A percentile compares a stretch with the other conserved stretches of the same genome.
These are phyloP conservation scores for Acanthis flammea DNA, from an alignment of 2,797 vertebrate species.

Conservation along the genomic window DNA sequence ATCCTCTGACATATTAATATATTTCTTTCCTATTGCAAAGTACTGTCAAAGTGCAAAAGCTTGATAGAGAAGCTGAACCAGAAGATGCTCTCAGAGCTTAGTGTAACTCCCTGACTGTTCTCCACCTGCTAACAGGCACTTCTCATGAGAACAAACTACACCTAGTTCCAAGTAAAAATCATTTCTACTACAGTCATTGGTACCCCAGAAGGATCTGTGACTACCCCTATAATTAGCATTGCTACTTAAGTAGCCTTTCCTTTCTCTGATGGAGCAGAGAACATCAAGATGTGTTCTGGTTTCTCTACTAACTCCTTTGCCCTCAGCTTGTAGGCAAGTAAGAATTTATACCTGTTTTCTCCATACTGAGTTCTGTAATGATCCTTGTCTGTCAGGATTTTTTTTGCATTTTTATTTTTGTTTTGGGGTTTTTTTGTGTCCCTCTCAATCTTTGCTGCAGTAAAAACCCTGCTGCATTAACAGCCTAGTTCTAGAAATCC, in stretches of 20 bases:
- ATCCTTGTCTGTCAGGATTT: background rate
- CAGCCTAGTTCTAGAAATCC: background rate
- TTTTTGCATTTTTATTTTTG: fast-evolving
- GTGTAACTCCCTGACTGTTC: background rate
- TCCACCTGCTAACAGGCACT: background rate
- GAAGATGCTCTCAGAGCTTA: background rate
- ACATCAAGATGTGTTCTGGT: background rate
- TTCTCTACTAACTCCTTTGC: background rate
- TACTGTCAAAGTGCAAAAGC: background rate
- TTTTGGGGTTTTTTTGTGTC: background rate
- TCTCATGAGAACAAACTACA: background rate
- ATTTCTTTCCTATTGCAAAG: background rate
- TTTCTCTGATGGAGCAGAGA: background rate
- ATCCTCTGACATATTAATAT: background rate
- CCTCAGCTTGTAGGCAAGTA: background rate
- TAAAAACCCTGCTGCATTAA: background rate
- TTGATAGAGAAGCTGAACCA: background rate
- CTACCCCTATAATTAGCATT: background rate
- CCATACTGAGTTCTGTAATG: background rate
- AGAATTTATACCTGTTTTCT: background rate
- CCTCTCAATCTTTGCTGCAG: background rate
- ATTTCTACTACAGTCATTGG: background rate
- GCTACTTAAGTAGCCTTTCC: background rate
- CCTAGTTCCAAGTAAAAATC: background rate
- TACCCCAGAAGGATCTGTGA: fast-evolving